phyloP scores from a whole-genome alignment of 1,140 invertebrate genomes.

The Drosophila yakuba region DNA sequence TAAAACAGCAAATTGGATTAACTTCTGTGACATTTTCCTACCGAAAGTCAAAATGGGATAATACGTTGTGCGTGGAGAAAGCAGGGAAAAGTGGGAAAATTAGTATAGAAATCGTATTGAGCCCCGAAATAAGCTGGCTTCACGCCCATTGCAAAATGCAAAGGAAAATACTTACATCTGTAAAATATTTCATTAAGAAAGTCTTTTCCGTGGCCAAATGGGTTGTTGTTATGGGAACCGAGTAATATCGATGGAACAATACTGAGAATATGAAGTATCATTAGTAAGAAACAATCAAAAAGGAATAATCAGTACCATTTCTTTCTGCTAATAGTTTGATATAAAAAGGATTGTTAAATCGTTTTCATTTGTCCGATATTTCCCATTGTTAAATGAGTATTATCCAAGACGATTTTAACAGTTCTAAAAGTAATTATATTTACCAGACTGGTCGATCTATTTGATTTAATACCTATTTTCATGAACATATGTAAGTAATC shows the following conservation, averaged over 20 bases:
- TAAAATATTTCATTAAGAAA: slow-evolving; percentile 42
- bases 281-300: not conserved
- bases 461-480: not conserved
- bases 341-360: not conserved
- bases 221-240: slow-evolving; percentile 20
- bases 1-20: slow-evolving; percentile 81
- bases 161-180: slow-evolving; percentile 35
- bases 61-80: slow-evolving; percentile 34
- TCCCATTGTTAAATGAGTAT: too few species aligned
- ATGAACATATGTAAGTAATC: slow-evolving; percentile 22
- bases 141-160: slow-evolving; percentile 31
- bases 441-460: not conserved
- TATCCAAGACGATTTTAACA: not conserved
- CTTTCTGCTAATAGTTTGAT: not conserved
- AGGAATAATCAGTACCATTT: not conserved
- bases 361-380: too few species aligned
- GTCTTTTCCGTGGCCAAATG: not conserved
- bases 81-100: slow-evolving; percentile 49
- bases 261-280: slow-evolving; percentile 2
- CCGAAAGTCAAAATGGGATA: slow-evolving; percentile 49
- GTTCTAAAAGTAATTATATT: not conserved
- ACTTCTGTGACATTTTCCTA: slow-evolving; percentile 70
- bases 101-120: slow-evolving; percentile 54
- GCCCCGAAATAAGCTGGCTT: slow-evolving; percentile 33
- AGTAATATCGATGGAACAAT: not conserved